These are phyloP conservation scores for Sylvilagus bachmani DNA, from an alignment of 2,113 vertebrate species.

Conservation along the genomic window DNA sequence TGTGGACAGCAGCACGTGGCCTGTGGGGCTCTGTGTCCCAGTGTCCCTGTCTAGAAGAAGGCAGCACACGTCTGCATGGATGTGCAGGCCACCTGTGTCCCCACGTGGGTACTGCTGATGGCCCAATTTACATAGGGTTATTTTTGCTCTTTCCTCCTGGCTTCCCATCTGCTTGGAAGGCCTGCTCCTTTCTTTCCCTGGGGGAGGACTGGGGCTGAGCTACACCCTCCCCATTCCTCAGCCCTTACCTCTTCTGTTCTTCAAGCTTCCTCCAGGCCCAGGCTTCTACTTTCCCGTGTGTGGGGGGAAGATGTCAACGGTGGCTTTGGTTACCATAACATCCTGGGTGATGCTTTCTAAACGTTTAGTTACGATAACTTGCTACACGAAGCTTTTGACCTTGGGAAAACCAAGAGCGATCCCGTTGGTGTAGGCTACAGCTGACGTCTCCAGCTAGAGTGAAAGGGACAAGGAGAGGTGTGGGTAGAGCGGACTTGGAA, in stretches of 20 bases:
- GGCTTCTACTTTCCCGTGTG: slow-evolving; percentile 53
- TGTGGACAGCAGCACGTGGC: background rate
- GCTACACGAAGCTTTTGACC: slow-evolving; percentile 78
- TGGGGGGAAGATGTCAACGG: slow-evolving; percentile 71
- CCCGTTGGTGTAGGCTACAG: slow-evolving; percentile 74
- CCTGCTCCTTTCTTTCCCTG: background rate
- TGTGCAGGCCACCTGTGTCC: background rate
- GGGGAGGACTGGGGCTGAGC: rapidly evolving
- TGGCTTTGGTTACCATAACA: slow-evolving; percentile 80
- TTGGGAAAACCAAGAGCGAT: slow-evolving; percentile 75
- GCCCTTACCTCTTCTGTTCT: background rate
- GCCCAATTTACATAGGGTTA: background rate
- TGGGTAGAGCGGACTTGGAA: background rate
- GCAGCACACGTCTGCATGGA: background rate
- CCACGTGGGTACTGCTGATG: background rate
- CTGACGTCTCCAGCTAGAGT: slow-evolving; percentile 69
- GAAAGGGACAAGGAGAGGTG: slow-evolving; percentile 33
- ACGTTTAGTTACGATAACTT: slow-evolving; percentile 76
- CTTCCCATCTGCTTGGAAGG: background rate
- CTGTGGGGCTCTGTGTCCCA: background rate
- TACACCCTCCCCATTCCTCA: background rate
- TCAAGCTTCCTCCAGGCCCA: background rate
- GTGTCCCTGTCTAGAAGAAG: background rate
- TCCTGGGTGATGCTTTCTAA: slow-evolving; percentile 70
- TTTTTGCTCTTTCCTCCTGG: background rate